A percentile compares a stretch with the other conserved stretches of the same genome.
phyloP scores from a whole-genome alignment of 2,113 vertebrate species.

The Pelecanus crispus region DNA sequence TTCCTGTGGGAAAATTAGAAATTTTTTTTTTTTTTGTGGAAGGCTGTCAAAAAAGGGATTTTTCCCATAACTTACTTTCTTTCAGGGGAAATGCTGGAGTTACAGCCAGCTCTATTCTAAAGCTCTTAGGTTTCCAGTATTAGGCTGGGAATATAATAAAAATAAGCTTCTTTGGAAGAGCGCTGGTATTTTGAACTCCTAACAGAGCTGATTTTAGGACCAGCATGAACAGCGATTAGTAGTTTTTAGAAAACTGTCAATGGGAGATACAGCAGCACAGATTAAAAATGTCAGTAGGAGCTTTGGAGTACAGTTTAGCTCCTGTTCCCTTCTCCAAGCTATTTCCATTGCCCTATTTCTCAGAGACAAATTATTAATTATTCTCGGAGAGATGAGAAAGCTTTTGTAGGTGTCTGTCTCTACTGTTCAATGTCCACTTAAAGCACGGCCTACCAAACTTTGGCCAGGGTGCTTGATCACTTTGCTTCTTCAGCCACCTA shows the following conservation, averaged over 20 bases:
- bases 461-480: background rate
- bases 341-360: background rate
- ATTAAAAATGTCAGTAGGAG: background rate
- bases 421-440: background rate
- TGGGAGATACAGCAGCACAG: constrained; percentile 12
- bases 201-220: background rate
- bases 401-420: background rate
- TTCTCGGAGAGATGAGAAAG: background rate
- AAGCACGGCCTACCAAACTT: rapidly evolving
- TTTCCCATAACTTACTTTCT: constrained; percentile 51
- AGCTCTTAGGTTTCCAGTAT: constrained; percentile 36
- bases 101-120: constrained; percentile 38
- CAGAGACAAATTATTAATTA: background rate
- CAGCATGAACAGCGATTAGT: background rate
- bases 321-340: background rate
- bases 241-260: background rate
- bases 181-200: background rate
- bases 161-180: constrained; percentile 38
- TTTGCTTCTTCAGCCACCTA: background rate
- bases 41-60: constrained; percentile 51
- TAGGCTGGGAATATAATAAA: constrained; percentile 48
- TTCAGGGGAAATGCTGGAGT: constrained; percentile 29
- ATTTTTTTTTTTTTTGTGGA: background rate
- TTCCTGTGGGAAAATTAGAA: constrained; percentile 51
- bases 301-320: constrained; percentile 14